Base-by-base conservation (phyloP, 2,113 vertebrate genomes). In the Dascyllus trimaculatus region DNA sequence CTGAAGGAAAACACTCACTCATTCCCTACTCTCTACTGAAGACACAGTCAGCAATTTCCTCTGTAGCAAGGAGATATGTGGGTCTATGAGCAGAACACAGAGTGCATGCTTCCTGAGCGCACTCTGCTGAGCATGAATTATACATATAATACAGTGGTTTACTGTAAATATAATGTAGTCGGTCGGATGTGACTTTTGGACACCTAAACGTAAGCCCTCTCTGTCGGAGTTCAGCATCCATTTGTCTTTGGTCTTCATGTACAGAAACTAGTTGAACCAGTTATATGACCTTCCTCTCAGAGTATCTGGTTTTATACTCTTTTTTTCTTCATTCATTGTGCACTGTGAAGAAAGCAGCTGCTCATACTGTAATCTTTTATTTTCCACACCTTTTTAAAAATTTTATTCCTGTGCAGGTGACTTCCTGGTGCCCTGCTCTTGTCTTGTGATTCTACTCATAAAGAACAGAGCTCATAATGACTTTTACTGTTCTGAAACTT, bases 401-500 rank as follows among this genome's bases (percentile, higher is more conserved):
- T 18, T 18, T 52, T 46, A 48, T 54, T 38, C 21, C 32, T 10
- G 26, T 25, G 46, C n/a, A 29, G 60, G 35, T 70, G 54, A 10
- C 62, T 62, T 45, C 24, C 71, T 17, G 22, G 57, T 10, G 10
- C 26, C 48, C n/a, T 58, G 15, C 70, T 38, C 4, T 54, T 5
- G 58, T 78, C 70, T 63, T 60, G 71, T 79, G 35, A 53, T 71
- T 57, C 24, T 45, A 15, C 52, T 58, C 24, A 38, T 64, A 65
- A 61, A 52, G 24, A 43, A 22, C 4, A 66, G 0, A 10, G n/a
- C 35, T 53, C 13, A 40, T 8, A 2, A 13, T 67, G 14, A 26
- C 38, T 48, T 45, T 26, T 4, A 24, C 32, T 54, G 32, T 14
- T 19, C 8, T 62, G 21, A 61, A 67, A 3, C 8, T 65, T 17